Evolutionary conservation across 1,140 invertebrate species (phyloP).

Genomic region (Tetraneura akinire): DNA sequence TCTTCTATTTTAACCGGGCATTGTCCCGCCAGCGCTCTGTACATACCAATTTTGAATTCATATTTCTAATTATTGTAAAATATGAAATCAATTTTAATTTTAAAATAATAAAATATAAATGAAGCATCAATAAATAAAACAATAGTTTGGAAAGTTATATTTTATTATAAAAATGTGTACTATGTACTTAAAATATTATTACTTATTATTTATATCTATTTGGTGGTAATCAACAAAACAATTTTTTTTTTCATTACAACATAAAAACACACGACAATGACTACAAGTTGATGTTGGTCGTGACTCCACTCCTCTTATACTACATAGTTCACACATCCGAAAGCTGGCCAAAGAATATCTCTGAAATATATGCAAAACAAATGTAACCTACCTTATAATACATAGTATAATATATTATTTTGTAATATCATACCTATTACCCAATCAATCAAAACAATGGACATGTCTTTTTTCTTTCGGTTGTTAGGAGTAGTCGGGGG

Average conservation of each 20-base stretch:
- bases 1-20: no score
- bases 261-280: background rate
- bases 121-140: background rate
- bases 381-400: background rate
- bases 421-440: background rate
- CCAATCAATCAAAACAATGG: background rate
- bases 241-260: constrained; percentile 18
- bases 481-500: background rate
- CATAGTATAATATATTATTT: background rate
- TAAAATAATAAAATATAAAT: background rate
- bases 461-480: background rate
- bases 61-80: constrained; percentile 5
- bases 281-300: background rate
- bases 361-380: background rate
- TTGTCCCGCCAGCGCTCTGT: no score
- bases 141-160: background rate
- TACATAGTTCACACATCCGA: constrained; percentile 14
- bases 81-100: background rate
- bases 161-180: background rate
- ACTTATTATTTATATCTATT: background rate
- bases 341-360: background rate
- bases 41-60: no score
- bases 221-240: constrained; percentile 8
- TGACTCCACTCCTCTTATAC: constrained; percentile 1
- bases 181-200: background rate